Evolutionary conservation across 2,113 vertebrate genomes (phyloP), one percentile per base, ranked within the genome.

Genomic region (Pelodiscus sinensis): DNA sequence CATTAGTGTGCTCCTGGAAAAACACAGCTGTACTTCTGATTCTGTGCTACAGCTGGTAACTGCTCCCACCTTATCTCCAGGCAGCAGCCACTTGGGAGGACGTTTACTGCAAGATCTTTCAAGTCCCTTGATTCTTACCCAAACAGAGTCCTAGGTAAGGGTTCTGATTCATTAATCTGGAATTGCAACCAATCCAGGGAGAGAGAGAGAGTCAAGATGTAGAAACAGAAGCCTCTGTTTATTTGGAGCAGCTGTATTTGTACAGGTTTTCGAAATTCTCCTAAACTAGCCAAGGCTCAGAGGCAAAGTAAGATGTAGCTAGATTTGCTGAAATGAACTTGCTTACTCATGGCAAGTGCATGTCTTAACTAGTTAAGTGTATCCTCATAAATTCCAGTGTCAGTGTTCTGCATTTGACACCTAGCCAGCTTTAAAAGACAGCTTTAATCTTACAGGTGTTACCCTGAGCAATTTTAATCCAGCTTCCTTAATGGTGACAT

Each of bases 381-480:
- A 97, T 96, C 96, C 94, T 92, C 96, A 95, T 96, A 95, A 96
- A 97, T 96, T 96, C 96, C 96, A 96, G 96, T 96, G 93, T 97
- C 96, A 96, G 93, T 97, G 95, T 16, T 4, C 80, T 90, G 92
- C 51, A 50, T 90, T 95, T 97, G 95, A 95, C 97, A 79, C 4
- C 88, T 88, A 97, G 94, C 97, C 96, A 97, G 95, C 10, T 77
- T 94, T 19, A 91, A 21, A 93, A 97, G 94, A 95, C 94, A 90
- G 91, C 96, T 97, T 97, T 97, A 94, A 97, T 97, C 96, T 96
- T 8, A n/a, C 78, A 95, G 96, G 96, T 96, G 97, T 96, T 96
- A 95, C 97, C n/a, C 94, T 82, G 14, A 3, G 88, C 11, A 91
- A 95, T 95, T 96, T 94, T 91, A 96, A 94, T 86, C 92, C 90